A percentile compares a stretch with the other conserved stretches of the same genome.
These are phyloP conservation scores for Aleiodes testaceus DNA, from an alignment of 2,888 invertebrate species.

Conservation along the genomic window DNA sequence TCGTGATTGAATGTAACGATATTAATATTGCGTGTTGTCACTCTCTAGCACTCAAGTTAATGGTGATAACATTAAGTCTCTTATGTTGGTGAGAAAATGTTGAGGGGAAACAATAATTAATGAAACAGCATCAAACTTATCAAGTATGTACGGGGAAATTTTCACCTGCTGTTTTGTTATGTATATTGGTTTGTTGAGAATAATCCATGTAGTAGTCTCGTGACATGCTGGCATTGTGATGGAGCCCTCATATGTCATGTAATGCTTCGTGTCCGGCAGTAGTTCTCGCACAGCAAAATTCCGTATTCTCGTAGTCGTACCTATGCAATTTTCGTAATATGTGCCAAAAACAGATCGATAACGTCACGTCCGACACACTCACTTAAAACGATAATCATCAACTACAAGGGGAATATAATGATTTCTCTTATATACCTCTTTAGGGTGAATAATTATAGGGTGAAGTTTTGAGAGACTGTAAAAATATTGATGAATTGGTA, in stretches of 20 bases:
- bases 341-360: constrained; percentile 56
- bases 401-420: constrained; percentile 6
- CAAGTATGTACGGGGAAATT: constrained; percentile 40
- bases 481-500: not conserved
- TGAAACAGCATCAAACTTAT: not conserved
- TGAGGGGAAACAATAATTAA: constrained; percentile 2
- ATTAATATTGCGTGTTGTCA: not conserved
- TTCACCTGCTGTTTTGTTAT: constrained; percentile 96
- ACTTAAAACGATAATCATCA: constrained; percentile 21
- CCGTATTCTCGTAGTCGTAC: constrained; percentile 88
- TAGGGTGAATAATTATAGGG: not conserved
- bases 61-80: no score
- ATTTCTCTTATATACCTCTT: constrained; percentile 3
- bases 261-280: constrained; percentile 94
- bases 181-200: constrained; percentile 98
- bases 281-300: constrained; percentile 90
- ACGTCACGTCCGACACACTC: constrained; percentile 54
- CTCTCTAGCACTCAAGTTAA: not conserved
- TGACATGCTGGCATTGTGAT: constrained; percentile 97
- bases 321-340: constrained; percentile 73
- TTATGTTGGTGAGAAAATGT: not conserved
- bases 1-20: constrained; percentile 23
- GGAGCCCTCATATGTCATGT: constrained; percentile 99
- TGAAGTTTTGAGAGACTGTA: not conserved
- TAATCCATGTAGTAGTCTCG: constrained; percentile 99